A percentile compares a stretch with the other conserved stretches of the same genome.
Conservation (phyloP, 2,888 invertebrate genomes). For the Sphaerophoria rueppellii region DNA sequence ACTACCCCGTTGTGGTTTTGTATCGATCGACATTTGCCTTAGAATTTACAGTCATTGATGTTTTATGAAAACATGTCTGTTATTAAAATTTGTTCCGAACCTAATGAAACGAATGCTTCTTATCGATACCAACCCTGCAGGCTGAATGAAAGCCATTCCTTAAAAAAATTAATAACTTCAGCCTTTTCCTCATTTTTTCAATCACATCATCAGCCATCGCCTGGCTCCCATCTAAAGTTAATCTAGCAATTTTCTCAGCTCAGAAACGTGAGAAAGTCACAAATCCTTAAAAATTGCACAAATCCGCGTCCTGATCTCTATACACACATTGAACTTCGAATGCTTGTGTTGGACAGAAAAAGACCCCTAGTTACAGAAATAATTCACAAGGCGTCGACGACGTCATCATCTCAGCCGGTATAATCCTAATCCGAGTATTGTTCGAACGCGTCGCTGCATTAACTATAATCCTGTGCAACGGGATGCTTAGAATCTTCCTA, state of each 20-base stretch:
- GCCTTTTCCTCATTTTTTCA: too few relatives aligned
- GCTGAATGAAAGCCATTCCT: too few relatives aligned
- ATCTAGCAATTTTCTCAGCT: conserved; percentile 70
- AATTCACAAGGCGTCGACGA: conserved; percentile 47
- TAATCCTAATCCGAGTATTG: conserved; percentile 72
- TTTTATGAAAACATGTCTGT: not conserved
- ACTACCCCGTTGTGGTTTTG: too few relatives aligned
- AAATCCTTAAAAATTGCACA: conserved; percentile 73
- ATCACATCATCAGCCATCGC: too few relatives aligned
- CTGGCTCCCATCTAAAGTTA: conserved; percentile 42
- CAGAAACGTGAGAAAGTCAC: conserved; percentile 71
- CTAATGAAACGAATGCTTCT: too few relatives aligned
- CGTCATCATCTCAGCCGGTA: conserved; percentile 13
- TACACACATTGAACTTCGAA: too few relatives aligned
- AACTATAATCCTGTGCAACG: conserved; percentile 46
- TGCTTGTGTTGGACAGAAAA: conserved; percentile 2
- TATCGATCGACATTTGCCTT: too few relatives aligned
- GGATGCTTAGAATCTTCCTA: conserved; percentile 27
- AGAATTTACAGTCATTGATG: too few relatives aligned
- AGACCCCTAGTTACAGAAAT: not conserved
- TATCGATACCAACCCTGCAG: too few relatives aligned
- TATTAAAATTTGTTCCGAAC: too few relatives aligned
- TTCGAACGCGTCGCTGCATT: conserved; percentile 64
- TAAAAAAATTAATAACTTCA: too few relatives aligned
- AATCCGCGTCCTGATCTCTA: conserved; percentile 61